These are phyloP conservation scores for Junonia oenone DNA, from an alignment of 2,888 invertebrate genomes.

Conservation along the genomic window DNA sequence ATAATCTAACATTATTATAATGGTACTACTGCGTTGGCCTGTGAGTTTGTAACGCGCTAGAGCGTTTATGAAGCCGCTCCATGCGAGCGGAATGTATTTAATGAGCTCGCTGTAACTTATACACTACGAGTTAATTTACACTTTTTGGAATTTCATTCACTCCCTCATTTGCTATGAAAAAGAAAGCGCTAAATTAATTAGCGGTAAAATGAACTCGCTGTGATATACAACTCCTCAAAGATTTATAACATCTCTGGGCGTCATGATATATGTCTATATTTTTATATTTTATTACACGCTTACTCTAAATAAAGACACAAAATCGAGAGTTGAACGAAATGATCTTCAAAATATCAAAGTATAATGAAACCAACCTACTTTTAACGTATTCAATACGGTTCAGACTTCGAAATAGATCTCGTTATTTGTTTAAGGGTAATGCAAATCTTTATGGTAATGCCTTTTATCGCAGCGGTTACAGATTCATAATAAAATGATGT, in stretches of 20 bases:
- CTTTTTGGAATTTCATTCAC: constrained; percentile 71
- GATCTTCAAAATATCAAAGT: constrained; percentile 5
- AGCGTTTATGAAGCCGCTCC: constrained; percentile 46
- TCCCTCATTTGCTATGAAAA: constrained; percentile 57
- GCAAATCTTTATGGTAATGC: constrained; percentile 52
- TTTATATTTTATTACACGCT: constrained; percentile 27
- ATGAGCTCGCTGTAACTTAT: constrained; percentile 66
- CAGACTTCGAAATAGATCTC: constrained; percentile 38
- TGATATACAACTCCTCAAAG: constrained; percentile 53
- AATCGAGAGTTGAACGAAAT: background rate
- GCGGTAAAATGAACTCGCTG: constrained; percentile 52
- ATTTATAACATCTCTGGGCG: constrained; percentile 39
- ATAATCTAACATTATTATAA: background rate
- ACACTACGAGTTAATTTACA: constrained; percentile 61
- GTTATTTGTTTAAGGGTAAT: constrained; percentile 39
- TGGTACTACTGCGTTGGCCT: constrained; percentile 2
- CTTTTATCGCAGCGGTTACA: constrained; percentile 45
- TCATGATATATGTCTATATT: constrained; percentile 34
- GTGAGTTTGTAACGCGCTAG: constrained; percentile 10
- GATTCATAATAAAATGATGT: constrained; percentile 66
- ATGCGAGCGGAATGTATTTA: constrained; percentile 54
- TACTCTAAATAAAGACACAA: background rate
- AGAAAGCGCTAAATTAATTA: constrained; percentile 68
- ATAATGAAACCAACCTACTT: constrained; percentile 22
- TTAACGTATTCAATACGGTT: constrained; percentile 34